A percentile compares a stretch with the other conserved stretches of the same genome.
Evolutionary conservation across 2,113 vertebrate genomes (phyloP).

Genomic region (Tachuris rubrigastra): DNA sequence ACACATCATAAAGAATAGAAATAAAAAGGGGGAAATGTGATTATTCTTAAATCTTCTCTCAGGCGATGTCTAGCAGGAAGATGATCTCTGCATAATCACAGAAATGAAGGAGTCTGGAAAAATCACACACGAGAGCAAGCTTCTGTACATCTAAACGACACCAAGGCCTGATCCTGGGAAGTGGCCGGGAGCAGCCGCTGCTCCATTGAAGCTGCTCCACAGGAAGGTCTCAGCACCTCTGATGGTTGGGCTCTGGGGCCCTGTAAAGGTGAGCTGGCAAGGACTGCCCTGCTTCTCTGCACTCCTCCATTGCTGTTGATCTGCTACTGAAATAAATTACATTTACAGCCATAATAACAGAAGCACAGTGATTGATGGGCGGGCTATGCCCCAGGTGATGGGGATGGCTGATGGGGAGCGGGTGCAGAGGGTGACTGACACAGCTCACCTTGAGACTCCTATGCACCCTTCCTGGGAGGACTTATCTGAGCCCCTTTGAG

Average conservation of each 20-base stretch:
- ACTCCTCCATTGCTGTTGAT: fast-evolving
- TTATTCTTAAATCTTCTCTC: not conserved
- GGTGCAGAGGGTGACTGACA: fast-evolving
- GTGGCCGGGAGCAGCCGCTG: fast-evolving
- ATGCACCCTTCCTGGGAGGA: not conserved
- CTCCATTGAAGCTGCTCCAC: fast-evolving
- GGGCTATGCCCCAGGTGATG: not conserved
- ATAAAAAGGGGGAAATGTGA: not conserved
- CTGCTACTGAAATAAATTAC: not conserved
- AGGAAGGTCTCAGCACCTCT: not conserved
- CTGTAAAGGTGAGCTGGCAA: fast-evolving
- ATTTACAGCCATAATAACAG: not conserved
- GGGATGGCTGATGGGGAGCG: fast-evolving
- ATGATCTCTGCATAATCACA: not conserved
- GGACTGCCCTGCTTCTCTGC: fast-evolving
- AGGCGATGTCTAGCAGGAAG: not conserved
- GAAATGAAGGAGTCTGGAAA: not conserved
- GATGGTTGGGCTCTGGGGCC: not conserved
- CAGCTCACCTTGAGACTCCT: fast-evolving
- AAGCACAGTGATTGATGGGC: not conserved
- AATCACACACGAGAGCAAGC: not conserved
- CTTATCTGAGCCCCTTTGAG: not conserved
- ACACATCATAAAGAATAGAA: not conserved
- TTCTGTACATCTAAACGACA: not conserved
- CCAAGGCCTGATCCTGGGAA: not conserved